Evolutionary conservation across 1,140 invertebrate species (phyloP).

Genomic region (Megathymus violae): DNA sequence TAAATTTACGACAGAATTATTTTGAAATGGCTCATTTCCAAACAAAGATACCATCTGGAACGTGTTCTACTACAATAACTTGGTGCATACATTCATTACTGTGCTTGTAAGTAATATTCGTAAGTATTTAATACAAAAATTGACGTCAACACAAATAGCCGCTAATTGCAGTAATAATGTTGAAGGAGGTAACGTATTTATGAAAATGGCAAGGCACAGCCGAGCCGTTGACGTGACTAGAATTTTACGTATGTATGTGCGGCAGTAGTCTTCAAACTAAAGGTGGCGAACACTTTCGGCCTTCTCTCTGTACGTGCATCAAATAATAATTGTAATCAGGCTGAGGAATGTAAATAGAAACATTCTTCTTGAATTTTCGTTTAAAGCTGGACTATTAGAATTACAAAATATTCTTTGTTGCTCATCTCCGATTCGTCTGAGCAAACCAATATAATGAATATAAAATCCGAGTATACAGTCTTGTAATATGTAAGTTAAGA

Average conservation of each 20-base stretch:
- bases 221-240: slow-evolving; percentile 35
- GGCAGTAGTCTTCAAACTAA: slow-evolving; percentile 27
- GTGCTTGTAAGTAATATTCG: background rate
- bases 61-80: too few relatives aligned
- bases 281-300: slow-evolving; percentile 31
- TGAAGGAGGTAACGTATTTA: slow-evolving; percentile 34
- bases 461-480: too few relatives aligned
- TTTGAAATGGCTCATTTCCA: background rate
- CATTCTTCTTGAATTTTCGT: too few relatives aligned
- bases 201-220: slow-evolving; percentile 38
- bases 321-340: slow-evolving; percentile 32
- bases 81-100: background rate
- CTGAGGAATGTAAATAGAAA: background rate
- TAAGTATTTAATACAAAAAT: background rate
- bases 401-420: too few relatives aligned
- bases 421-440: too few relatives aligned
- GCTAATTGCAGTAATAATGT: slow-evolving; percentile 40
- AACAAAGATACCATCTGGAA: background rate
- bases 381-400: too few relatives aligned
- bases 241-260: slow-evolving; percentile 29
- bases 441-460: too few relatives aligned
- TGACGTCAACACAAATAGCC: slow-evolving; percentile 32
- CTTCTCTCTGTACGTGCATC: slow-evolving; percentile 38
- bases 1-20: background rate
- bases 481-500: too few relatives aligned